phyloP scores from a whole-genome alignment of 2,888 invertebrate genomes.

The Euzophera pinguis region DNA sequence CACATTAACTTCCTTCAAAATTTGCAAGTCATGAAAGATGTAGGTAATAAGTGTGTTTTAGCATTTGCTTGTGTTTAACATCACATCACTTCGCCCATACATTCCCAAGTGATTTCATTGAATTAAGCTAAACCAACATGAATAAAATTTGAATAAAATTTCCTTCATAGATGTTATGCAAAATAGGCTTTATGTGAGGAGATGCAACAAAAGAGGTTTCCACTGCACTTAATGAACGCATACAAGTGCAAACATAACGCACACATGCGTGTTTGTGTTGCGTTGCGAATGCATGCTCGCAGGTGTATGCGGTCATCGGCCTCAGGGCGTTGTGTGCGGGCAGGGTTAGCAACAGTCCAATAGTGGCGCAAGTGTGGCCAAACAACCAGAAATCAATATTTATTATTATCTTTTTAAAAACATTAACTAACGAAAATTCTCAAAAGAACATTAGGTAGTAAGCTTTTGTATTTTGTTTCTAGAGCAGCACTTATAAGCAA shows the following conservation, averaged over 20 bases:
- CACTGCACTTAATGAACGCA: slow-evolving; percentile 49
- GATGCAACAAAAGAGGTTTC: slow-evolving; percentile 28
- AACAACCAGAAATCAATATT: too few species aligned
- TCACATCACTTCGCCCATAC: background rate
- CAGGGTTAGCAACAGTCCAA: slow-evolving; percentile 24
- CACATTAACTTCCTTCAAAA: too few species aligned
- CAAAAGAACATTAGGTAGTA: too few species aligned
- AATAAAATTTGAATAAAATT: background rate
- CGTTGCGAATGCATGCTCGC: slow-evolving; percentile 47
- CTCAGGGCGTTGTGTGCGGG: slow-evolving; percentile 43
- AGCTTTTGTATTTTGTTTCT: too few species aligned
- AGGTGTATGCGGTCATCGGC: slow-evolving; percentile 73
- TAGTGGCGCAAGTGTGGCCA: background rate
- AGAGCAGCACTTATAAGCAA: too few species aligned
- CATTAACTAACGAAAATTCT: too few species aligned
- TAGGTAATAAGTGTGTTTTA: too few species aligned
- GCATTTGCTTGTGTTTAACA: background rate
- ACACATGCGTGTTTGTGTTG: slow-evolving; percentile 37
- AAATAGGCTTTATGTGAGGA: slow-evolving; percentile 8
- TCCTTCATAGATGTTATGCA: slow-evolving; percentile 4
- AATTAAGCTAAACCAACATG: slow-evolving; percentile 4
- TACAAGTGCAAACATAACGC: slow-evolving; percentile 30
- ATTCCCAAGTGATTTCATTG: slow-evolving; percentile 2
- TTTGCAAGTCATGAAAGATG: too few species aligned
- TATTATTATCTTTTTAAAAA: too few species aligned